Conservation (phyloP, 2,113 vertebrate species). For the Gymnobelideus leadbeateri region DNA sequence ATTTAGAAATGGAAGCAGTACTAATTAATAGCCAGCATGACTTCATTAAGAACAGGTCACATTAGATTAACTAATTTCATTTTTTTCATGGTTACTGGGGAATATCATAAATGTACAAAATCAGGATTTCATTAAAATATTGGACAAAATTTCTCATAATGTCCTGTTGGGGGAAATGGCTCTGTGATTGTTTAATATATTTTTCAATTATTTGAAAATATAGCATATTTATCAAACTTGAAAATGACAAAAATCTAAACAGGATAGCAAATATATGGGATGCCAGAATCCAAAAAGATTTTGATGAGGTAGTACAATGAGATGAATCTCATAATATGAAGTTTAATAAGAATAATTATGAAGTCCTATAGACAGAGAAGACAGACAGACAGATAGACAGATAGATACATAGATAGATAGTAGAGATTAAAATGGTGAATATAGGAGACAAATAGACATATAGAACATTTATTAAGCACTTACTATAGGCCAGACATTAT, state of each 20-base stretch:
- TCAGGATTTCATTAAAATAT: not conserved
- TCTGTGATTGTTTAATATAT: not conserved
- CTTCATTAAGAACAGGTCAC: too few species aligned
- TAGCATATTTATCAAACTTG: not conserved
- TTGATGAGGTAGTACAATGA: not conserved
- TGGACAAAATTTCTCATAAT: not conserved
- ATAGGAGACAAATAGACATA: too few species aligned
- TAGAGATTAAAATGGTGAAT: not conserved
- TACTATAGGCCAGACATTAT: not conserved
- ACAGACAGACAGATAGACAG: not conserved
- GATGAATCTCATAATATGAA: not conserved
- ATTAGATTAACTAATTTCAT: too few species aligned
- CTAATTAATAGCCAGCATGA: too few species aligned
- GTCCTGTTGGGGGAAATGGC: not conserved
- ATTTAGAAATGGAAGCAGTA: too few species aligned
- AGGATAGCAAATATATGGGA: not conserved
- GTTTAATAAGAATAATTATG: not conserved
- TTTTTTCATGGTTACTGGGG: not conserved
- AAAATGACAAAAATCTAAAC: not conserved
- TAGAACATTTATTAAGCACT: not conserved
- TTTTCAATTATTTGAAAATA: not conserved
- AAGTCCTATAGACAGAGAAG: not conserved
- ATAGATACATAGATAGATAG: not conserved
- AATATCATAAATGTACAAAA: not conserved
- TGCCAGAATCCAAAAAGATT: not conserved